Evolutionary conservation across 2,888 invertebrate genomes (phyloP), one percentile per base, ranked within the genome.

Genomic region (Omphaloscelis lunosa): DNA sequence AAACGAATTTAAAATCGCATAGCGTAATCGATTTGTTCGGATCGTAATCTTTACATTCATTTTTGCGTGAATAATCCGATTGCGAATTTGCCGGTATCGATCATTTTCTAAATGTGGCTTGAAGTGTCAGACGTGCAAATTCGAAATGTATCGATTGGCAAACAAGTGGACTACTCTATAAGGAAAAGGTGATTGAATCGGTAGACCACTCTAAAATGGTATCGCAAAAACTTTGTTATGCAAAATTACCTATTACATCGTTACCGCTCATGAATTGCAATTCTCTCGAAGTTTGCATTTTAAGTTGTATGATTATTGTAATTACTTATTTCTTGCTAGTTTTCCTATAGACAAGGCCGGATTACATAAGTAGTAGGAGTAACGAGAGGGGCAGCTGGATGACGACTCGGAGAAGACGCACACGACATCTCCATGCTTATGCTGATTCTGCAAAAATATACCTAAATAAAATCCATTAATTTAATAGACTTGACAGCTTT

Each of bases 191-290:
- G 72, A 75, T 79, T 75, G 76, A 78, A 77, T 73, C 67, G 59
- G 34, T 82, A 70, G 34, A 80, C 82, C 70, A 80, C 72, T 80
- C 73, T 75, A 77, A 79, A 82, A 75, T 65, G 15, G 70, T 63
- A 51, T 72, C 62, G 67, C 69, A 86, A 86, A 87, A 87, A 84
- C 68, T 53, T 71, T 72, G 81, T 87, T 86, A 87, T 87, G 83
- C 81, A 87, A 85, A 82, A 78, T 75, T 69, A 72, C 62, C 67
- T 87, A 77, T 84, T 87, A 82, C 71, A 79, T 87, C 79, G 84
- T 87, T 83, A 87, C 62, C 63, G 76, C 45, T 78, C 72, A 61
- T 87, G 87, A 84, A 79, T 86, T 84, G 84, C 84, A 80, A 72
- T 80, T 77, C 56, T 82, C 45, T 62, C 51, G 63, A 27, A 68